Conservation (phyloP, 1,140 invertebrate species). For the Paralvinella palmiformis region DNA sequence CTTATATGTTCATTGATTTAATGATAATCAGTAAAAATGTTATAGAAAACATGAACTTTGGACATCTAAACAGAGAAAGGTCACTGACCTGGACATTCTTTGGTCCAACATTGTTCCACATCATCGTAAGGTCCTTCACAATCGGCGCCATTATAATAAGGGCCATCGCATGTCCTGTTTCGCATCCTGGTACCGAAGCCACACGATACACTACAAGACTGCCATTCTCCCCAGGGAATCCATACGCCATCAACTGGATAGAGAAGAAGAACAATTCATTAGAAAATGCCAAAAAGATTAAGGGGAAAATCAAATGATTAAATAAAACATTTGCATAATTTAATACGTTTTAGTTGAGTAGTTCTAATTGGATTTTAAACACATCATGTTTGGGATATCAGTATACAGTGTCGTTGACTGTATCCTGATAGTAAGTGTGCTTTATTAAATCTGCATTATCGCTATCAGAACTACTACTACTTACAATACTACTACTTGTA, state of each 20-base stretch:
- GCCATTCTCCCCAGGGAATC: slow-evolving; percentile 65
- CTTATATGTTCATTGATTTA: no score
- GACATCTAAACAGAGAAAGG: no score
- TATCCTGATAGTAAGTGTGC: not conserved
- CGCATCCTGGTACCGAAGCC: slow-evolving; percentile 76
- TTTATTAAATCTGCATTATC: no score
- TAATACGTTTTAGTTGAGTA: not conserved
- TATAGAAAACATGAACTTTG: no score
- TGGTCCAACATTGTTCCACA: slow-evolving; percentile 9
- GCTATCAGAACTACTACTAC: not conserved
- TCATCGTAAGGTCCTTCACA: slow-evolving; percentile 23
- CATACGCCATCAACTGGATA: slow-evolving; percentile 35
- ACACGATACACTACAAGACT: slow-evolving; percentile 80
- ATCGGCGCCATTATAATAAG: slow-evolving; percentile 28
- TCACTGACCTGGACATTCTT: slow-evolving; percentile 16
- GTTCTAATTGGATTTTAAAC: no score
- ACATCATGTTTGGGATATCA: no score
- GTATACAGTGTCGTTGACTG: no score
- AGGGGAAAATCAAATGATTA: not conserved
- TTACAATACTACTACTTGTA: not conserved
- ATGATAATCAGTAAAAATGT: no score
- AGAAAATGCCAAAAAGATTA: no score
- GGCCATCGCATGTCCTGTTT: slow-evolving; percentile 37
- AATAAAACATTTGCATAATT: not conserved
- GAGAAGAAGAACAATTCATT: not conserved